phyloP scores from a whole-genome alignment of 2,888 invertebrate species.

The Leptinotarsa tumamoca region DNA sequence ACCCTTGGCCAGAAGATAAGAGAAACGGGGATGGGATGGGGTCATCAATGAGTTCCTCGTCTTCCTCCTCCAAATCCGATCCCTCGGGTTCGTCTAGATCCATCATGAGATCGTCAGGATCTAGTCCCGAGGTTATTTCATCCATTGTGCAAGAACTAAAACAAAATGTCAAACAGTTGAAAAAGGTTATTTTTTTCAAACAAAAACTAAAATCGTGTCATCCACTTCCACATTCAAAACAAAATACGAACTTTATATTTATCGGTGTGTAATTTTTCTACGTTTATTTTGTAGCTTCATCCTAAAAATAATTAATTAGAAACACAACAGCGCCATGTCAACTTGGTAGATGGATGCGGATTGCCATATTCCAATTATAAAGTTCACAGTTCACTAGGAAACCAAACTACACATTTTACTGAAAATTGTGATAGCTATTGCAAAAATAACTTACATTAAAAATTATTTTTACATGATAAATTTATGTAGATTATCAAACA shows the following conservation, averaged over 20 bases:
- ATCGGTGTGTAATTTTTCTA: slow-evolving; percentile 24
- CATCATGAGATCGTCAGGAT: slow-evolving; percentile 72
- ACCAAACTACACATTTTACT: slow-evolving; percentile 14
- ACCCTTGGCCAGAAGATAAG: slow-evolving; percentile 70
- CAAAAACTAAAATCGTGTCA: slow-evolving; percentile 7
- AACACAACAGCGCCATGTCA: slow-evolving; percentile 56
- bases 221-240: not conserved
- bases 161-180: slow-evolving; percentile 8
- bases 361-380: slow-evolving; percentile 11
- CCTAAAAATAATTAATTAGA: slow-evolving; percentile 38
- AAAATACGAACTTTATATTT: slow-evolving; percentile 11
- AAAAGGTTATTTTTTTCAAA: not conserved
- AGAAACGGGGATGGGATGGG: slow-evolving; percentile 68
- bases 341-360: slow-evolving; percentile 30
- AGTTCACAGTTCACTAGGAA: slow-evolving; percentile 5
- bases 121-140: slow-evolving; percentile 63
- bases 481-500: slow-evolving; percentile 69
- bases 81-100: slow-evolving; percentile 81
- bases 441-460: slow-evolving; percentile 55
- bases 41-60: slow-evolving; percentile 71
- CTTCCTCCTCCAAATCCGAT: slow-evolving; percentile 81
- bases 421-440: not conserved
- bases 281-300: slow-evolving; percentile 17
- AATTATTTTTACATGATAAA: slow-evolving; percentile 65
- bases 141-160: slow-evolving; percentile 60